Conservation (phyloP, 2,888 invertebrate species). For the Caenorhabditis drosophilae region DNA sequence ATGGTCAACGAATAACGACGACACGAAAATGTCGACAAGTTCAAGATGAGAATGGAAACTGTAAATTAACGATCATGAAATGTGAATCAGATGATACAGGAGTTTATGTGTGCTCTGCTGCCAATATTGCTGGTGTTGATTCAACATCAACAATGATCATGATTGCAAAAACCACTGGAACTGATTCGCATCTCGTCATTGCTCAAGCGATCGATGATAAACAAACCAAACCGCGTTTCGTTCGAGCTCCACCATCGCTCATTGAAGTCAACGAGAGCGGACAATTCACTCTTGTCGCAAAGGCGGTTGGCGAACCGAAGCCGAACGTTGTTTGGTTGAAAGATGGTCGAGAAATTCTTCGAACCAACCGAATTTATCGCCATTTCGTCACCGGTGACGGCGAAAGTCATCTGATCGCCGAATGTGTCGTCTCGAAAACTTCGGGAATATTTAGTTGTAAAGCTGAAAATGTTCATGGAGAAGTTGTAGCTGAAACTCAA, state of each 20-base stretch:
- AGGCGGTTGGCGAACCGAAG: constrained; percentile 56
- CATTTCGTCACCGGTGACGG: constrained; percentile 55
- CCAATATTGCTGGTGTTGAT: constrained; percentile 50
- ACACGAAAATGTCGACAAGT: constrained; percentile 45
- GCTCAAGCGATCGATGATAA: constrained; percentile 45
- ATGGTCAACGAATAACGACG: constrained; percentile 56
- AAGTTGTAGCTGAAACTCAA: constrained; percentile 48
- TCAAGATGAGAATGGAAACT: constrained; percentile 54
- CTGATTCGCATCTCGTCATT: constrained; percentile 61
- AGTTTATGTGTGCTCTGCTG: constrained; percentile 54
- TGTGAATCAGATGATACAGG: constrained; percentile 59
- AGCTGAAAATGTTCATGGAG: constrained; percentile 70
- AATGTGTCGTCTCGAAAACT: constrained; percentile 59
- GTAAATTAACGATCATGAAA: constrained; percentile 46
- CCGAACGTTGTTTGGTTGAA: constrained; percentile 63
- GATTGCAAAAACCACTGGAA: constrained; percentile 54
- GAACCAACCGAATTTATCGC: constrained; percentile 51
- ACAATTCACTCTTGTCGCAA: constrained; percentile 53
- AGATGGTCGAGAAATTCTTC: constrained; percentile 57
- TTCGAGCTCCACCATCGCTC: constrained; percentile 52
- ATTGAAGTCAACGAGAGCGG: constrained; percentile 57
- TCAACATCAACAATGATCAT: constrained; percentile 58
- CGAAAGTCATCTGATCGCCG: constrained; percentile 55
- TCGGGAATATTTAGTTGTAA: constrained; percentile 72
- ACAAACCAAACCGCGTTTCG: constrained; percentile 48